A percentile compares a stretch with the other conserved stretches of the same genome.
phyloP scores from a whole-genome alignment of 2,797 vertebrate species.

The Anas bernieri region DNA sequence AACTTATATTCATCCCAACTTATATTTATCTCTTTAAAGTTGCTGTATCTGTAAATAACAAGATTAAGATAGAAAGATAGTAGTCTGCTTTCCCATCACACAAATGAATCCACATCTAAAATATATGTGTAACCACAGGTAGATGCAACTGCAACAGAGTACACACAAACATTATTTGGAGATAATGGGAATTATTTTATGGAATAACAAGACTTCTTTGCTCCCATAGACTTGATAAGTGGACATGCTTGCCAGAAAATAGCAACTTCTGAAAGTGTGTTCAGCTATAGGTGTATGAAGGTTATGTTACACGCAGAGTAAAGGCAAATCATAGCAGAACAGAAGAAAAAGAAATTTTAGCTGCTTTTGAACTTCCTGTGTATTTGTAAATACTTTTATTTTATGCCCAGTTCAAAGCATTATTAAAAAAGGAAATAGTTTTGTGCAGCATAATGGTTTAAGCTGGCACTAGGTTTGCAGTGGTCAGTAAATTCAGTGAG shows the following conservation, averaged over 20 bases:
- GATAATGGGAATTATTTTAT: neutral
- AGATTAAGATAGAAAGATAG: neutral
- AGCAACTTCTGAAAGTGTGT: neutral
- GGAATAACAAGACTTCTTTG: neutral
- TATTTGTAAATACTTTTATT: neutral
- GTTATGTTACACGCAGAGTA: neutral
- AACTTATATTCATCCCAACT: neutral
- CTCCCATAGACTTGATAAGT: neutral
- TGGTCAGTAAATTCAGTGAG: neutral
- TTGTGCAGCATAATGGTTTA: neutral
- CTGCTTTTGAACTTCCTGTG: neutral
- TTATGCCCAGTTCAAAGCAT: neutral
- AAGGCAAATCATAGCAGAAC: neutral
- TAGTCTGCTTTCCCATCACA: neutral
- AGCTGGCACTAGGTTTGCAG: neutral
- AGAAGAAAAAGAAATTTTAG: neutral
- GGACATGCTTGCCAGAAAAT: neutral
- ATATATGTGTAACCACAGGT: neutral
- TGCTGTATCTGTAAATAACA: neutral
- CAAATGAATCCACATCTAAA: neutral
- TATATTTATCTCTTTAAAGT: neutral
- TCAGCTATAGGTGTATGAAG: neutral
- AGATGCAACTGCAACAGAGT: neutral
- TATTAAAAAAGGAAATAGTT: neutral
- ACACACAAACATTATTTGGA: neutral